Conservation (phyloP, 2,797 vertebrate genomes). For the Moxostoma hubbsi region DNA sequence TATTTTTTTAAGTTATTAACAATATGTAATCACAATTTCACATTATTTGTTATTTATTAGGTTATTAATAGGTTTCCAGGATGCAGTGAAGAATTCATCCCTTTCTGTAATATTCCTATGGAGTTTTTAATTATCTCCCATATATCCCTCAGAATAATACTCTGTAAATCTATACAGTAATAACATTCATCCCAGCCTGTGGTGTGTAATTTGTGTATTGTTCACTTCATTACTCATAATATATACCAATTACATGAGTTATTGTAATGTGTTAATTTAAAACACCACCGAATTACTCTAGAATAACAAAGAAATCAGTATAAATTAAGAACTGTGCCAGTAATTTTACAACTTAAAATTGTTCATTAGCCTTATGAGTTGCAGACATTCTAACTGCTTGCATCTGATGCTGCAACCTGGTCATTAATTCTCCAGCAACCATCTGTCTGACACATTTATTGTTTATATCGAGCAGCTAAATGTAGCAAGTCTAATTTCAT, state of each 20-base stretch:
- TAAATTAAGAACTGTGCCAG: background rate
- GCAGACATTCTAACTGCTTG: background rate
- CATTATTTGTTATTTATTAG: background rate
- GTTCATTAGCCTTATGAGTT: constrained; percentile 11
- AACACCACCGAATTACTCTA: constrained; percentile 14
- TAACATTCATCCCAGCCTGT: background rate
- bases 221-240: background rate
- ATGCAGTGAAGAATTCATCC: background rate
- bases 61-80: background rate
- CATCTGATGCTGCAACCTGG: constrained; percentile 6
- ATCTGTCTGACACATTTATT: constrained; percentile 15
- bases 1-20: background rate
- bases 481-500: constrained; percentile 12
- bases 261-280: constrained; percentile 16
- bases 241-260: constrained; percentile 21
- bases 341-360: background rate
- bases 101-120: constrained; percentile 10
- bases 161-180: background rate
- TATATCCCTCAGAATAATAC: background rate
- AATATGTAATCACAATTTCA: background rate
- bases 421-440: constrained; percentile 21
- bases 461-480: constrained; percentile 12
- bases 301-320: constrained; percentile 25
- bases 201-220: background rate
- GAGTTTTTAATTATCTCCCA: constrained; percentile 52